Conservation (phyloP, 1,140 invertebrate genomes). For the Drosophila quadrilineata region DNA sequence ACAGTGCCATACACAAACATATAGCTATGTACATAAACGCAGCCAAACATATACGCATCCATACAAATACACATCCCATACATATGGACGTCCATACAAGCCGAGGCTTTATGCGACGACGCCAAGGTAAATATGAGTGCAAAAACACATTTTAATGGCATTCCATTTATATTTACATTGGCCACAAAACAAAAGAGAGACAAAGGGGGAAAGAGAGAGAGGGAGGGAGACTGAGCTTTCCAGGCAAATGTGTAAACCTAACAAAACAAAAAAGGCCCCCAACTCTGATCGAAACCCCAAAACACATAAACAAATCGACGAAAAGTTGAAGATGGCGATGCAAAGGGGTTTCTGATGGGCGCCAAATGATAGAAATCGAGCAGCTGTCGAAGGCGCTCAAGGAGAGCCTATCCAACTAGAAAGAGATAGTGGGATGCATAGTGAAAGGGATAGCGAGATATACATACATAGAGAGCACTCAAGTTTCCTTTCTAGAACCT, state of each 20-base stretch:
- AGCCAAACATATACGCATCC: no score
- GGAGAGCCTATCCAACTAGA: neutral
- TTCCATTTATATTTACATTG: constrained; percentile 61
- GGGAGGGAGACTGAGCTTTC: neutral
- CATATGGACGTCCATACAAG: no score
- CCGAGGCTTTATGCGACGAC: constrained; percentile 14
- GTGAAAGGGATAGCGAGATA: neutral
- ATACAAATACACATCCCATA: no score
- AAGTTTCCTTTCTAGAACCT: neutral
- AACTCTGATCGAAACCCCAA: constrained; percentile 22
- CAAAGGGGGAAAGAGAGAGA: neutral
- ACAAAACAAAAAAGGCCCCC: constrained; percentile 61
- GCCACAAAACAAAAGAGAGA: neutral
- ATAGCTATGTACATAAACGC: no score
- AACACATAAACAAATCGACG: constrained; percentile 68
- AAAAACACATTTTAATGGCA: constrained; percentile 77
- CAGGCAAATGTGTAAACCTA: constrained; percentile 46
- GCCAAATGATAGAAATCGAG: constrained; percentile 69
- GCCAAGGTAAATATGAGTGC: constrained; percentile 73
- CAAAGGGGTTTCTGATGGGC: constrained; percentile 60
- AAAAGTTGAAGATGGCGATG: constrained; percentile 32
- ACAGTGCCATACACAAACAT: no score
- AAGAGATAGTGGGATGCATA: neutral
- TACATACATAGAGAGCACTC: neutral
- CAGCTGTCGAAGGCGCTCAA: neutral